Percentiles rank a stretch among this genome's conserved stretches.
Conservation (phyloP, 2,888 invertebrate species). For the Euplagia quadripunctaria region DNA sequence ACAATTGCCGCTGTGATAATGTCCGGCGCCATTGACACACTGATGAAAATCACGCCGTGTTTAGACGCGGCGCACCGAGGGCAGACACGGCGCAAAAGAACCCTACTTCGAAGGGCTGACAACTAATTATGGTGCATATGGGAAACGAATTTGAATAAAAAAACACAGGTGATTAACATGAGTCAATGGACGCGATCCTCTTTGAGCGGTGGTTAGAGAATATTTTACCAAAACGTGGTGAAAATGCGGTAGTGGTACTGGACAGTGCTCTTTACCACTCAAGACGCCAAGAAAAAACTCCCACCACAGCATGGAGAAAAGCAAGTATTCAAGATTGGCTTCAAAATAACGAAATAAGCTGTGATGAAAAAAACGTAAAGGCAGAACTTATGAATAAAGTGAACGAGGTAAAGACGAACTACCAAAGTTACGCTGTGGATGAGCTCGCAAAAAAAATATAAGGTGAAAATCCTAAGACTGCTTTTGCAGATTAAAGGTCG, state of each 20-base stretch:
- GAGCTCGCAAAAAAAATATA: constrained; percentile 28
- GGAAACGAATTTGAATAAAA: neutral
- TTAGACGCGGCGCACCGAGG: too few relatives aligned
- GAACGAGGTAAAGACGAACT: neutral
- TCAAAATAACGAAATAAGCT: constrained; percentile 9
- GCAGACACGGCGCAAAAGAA: too few relatives aligned
- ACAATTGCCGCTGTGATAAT: too few relatives aligned
- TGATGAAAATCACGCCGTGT: too few relatives aligned
- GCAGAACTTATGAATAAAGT: constrained; percentile 8
- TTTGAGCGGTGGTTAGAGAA: constrained; percentile 21
- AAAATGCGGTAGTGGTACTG: constrained; percentile 24
- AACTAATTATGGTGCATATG: neutral
- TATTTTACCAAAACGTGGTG: constrained; percentile 18
- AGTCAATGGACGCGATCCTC: too few relatives aligned
- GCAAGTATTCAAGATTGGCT: constrained; percentile 25
- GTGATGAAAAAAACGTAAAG: constrained; percentile 5
- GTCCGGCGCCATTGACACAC: too few relatives aligned
- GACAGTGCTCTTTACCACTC: constrained; percentile 27
- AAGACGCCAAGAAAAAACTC: constrained; percentile 21
- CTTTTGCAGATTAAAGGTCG: constrained; percentile 77
- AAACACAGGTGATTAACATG: too few relatives aligned
- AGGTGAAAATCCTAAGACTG: constrained; percentile 36
- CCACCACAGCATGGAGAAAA: constrained; percentile 20
- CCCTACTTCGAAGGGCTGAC: too few relatives aligned
- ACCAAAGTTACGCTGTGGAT: constrained; percentile 20